These are phyloP conservation scores for Papio anubis DNA, from an alignment of 2,113 vertebrate species.

Conservation along the genomic window DNA sequence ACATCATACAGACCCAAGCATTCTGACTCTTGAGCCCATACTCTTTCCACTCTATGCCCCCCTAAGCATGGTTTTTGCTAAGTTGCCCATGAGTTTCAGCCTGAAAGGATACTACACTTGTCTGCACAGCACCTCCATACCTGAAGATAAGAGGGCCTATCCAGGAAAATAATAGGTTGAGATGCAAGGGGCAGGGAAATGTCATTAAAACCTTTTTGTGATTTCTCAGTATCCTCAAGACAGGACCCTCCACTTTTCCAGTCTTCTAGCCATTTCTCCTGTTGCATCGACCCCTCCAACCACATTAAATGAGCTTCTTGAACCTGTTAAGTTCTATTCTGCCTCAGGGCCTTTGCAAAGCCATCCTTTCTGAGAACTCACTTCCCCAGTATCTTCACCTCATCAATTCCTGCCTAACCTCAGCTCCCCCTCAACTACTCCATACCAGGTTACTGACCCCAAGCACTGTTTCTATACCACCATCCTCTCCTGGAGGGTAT, in stretches of 20 bases:
- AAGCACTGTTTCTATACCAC: not conserved
- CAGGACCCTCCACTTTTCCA: not conserved
- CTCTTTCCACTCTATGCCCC: not conserved
- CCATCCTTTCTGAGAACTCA: not conserved
- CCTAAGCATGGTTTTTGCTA: not conserved
- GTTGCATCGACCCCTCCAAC: not conserved
- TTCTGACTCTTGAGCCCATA: conserved; percentile 19
- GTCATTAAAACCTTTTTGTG: not conserved
- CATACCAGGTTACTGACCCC: not conserved
- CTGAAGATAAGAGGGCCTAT: not conserved
- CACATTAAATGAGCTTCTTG: not conserved
- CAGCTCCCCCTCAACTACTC: not conserved
- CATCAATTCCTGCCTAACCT: conserved; percentile 7
- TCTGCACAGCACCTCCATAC: not conserved
- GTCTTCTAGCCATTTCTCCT: not conserved
- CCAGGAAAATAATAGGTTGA: conserved; percentile 21
- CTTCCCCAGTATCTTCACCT: not conserved
- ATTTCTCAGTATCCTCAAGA: not conserved
- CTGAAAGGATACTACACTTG: not conserved
- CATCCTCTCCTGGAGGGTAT: not conserved
- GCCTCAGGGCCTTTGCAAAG: not conserved
- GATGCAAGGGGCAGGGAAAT: not conserved
- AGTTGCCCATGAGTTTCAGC: not conserved
- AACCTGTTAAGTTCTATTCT: not conserved
- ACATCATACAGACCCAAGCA: not conserved